Conservation (phyloP, 2,888 invertebrate genomes). For the Drosophila maculinotata region DNA sequence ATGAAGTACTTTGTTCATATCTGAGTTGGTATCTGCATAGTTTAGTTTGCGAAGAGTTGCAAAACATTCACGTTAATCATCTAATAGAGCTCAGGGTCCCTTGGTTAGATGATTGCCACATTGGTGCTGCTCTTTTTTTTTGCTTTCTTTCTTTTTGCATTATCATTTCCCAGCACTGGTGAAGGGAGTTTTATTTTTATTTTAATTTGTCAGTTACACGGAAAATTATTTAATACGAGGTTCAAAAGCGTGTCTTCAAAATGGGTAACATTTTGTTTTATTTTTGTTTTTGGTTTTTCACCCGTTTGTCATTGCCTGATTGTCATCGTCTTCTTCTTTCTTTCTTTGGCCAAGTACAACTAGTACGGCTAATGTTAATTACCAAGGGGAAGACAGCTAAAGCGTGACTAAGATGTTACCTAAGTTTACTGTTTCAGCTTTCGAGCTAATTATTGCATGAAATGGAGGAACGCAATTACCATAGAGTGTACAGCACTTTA, state of each 20-base stretch:
- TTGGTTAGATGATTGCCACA: constrained; percentile 45
- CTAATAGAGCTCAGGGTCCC: constrained; percentile 61
- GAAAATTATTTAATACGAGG: constrained; percentile 58
- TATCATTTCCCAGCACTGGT: constrained; percentile 65
- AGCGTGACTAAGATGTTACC: constrained; percentile 78
- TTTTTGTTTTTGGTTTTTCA: neutral
- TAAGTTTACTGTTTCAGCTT: constrained; percentile 56
- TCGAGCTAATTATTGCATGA: constrained; percentile 67
- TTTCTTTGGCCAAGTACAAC: constrained; percentile 1
- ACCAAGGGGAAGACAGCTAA: constrained; percentile 60
- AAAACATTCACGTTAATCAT: constrained; percentile 55
- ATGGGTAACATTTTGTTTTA: constrained; percentile 15
- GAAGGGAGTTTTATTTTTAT: constrained; percentile 32
- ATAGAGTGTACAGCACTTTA: constrained; percentile 57
- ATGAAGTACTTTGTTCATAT: constrained; percentile 43
- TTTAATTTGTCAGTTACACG: constrained; percentile 30
- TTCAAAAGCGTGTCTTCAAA: constrained; percentile 35
- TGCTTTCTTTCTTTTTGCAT: constrained; percentile 37
- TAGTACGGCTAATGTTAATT: too few relatives aligned
- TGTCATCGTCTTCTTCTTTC: constrained; percentile 23
- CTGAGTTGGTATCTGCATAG: constrained; percentile 32
- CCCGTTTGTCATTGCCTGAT: neutral
- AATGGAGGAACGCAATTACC: constrained; percentile 61
- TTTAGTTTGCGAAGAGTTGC: constrained; percentile 32
- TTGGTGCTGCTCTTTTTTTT: constrained; percentile 2